phyloP scores from a whole-genome alignment of 1,140 invertebrate genomes.

The Campoletis sonorensis region DNA sequence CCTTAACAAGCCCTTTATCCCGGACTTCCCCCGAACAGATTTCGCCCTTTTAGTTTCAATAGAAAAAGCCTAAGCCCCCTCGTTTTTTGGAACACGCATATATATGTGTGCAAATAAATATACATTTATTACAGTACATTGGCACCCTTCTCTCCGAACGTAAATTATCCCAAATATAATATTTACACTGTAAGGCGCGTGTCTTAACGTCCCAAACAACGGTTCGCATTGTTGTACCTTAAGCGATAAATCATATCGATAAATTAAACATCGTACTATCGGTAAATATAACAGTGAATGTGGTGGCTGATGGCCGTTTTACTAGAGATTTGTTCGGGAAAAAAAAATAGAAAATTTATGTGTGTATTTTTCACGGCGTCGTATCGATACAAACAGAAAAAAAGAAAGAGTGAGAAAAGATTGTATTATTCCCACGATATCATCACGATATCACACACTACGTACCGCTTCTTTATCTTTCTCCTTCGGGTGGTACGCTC shows the following conservation, averaged over 20 bases:
- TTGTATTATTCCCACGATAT: constrained; percentile 39
- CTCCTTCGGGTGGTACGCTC: constrained; percentile 13
- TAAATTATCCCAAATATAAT: constrained; percentile 33
- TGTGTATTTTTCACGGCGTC: neutral
- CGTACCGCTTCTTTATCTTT: constrained; percentile 20
- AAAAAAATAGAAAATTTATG: constrained; percentile 30
- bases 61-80: neutral
- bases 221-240: neutral
- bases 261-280: constrained; percentile 21
- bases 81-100: constrained; percentile 1
- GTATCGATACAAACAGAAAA: neutral
- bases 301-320: neutral
- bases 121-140: neutral
- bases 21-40: neutral
- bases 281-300: neutral
- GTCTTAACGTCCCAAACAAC: neutral
- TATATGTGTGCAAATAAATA: neutral
- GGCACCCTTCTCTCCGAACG: neutral
- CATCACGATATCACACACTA: constrained; percentile 29
- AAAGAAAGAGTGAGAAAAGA: constrained; percentile 21
- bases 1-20: constrained; percentile 10
- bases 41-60: neutral
- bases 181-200: constrained; percentile 24
- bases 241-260: constrained; percentile 38
- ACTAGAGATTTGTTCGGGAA: neutral